A percentile compares a stretch with the other conserved stretches of the same genome.
These are phyloP conservation scores for Autographa pulchrina DNA, from an alignment of 2,888 invertebrate species.

Conservation along the genomic window DNA sequence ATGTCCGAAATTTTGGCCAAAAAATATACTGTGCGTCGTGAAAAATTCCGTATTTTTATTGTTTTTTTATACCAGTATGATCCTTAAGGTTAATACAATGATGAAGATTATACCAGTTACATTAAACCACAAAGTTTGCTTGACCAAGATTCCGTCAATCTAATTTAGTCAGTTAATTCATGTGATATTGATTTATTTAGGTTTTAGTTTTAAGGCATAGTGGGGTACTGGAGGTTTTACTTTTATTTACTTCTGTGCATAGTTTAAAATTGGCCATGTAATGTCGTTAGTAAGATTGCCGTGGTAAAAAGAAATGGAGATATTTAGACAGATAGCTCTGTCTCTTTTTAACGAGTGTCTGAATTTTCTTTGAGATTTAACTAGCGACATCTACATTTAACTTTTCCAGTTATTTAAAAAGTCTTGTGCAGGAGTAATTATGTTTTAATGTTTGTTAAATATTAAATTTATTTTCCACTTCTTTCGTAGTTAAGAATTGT, in stretches of 20 bases:
- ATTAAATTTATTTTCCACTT: not conserved
- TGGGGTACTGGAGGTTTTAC: constrained; percentile 16
- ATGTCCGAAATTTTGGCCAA: no score
- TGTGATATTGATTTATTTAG: constrained; percentile 56
- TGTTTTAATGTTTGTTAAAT: not conserved
- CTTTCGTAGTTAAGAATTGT: not conserved
- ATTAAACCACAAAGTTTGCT: constrained; percentile 10
- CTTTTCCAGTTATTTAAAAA: not conserved
- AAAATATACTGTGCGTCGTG: no score
- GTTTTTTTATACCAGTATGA: no score
- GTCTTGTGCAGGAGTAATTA: constrained; percentile 10
- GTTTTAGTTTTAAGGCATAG: constrained; percentile 32
- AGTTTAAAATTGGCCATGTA: not conserved
- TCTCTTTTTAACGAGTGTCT: no score
- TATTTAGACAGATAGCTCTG: no score
- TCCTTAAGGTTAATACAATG: no score
- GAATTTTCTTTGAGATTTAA: not conserved
- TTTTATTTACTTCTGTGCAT: constrained; percentile 29
- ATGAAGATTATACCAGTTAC: no score
- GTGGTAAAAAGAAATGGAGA: not conserved
- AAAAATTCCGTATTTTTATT: no score
- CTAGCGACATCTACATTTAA: not conserved
- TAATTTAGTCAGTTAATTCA: constrained; percentile 31
- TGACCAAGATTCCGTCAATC: constrained; percentile 38
- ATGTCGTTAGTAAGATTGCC: not conserved